phyloP scores from a whole-genome alignment of 2,797 vertebrate genomes.

The Danio choprae region DNA sequence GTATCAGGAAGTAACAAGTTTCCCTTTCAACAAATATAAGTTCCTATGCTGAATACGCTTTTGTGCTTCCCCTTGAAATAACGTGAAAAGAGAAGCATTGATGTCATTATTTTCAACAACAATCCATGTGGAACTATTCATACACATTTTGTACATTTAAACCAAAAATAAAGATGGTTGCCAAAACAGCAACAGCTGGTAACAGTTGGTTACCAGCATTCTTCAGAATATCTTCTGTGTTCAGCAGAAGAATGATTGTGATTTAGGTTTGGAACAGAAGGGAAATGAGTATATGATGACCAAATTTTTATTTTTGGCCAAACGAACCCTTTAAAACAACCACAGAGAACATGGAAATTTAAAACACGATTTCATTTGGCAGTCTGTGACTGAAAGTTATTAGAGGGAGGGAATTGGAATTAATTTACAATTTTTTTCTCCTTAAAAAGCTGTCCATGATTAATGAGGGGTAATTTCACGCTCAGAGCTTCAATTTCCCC shows the following conservation, averaged over 20 bases:
- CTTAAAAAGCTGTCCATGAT: conserved; percentile 77
- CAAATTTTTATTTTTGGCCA: background rate
- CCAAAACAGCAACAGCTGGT: too few relatives aligned
- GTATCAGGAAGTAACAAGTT: conserved; percentile 28
- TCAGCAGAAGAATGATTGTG: background rate
- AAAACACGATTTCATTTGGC: conserved; percentile 48
- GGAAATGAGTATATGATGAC: background rate
- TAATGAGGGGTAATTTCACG: conserved; percentile 82
- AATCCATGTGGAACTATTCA: background rate
- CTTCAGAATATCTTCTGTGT: background rate
- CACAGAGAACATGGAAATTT: conserved; percentile 38
- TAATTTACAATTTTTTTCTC: conserved; percentile 68
- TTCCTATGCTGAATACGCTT: background rate
- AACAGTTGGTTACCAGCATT: background rate
- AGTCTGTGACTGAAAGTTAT: conserved; percentile 62
- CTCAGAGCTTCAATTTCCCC: conserved; percentile 79
- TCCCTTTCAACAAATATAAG: background rate
- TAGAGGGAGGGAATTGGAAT: conserved; percentile 74
- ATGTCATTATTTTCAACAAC: conserved; percentile 16
- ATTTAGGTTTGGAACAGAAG: background rate
- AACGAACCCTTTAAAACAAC: conserved; percentile 34
- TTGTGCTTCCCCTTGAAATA: conserved; percentile 15
- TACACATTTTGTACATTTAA: background rate
- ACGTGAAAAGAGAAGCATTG: background rate
- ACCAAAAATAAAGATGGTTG: background rate